Conservation (phyloP, 1,140 invertebrate species). For the Hyles vespertilio region DNA sequence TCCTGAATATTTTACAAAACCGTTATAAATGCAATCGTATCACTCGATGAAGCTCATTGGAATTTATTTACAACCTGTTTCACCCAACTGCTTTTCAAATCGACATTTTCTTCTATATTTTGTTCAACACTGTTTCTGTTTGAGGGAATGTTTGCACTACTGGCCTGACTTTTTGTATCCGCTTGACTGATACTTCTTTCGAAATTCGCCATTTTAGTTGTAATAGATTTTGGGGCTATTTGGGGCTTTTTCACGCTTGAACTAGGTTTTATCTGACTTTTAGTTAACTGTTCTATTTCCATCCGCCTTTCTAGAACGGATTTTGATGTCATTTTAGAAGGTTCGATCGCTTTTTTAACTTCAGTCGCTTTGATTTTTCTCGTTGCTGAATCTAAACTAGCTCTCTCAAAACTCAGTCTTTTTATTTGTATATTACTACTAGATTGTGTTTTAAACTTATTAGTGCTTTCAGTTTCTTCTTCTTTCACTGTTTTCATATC, state of each 20-base stretch:
- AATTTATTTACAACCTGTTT: conserved; percentile 75
- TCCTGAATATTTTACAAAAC: too few relatives aligned
- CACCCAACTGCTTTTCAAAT: conserved; percentile 67
- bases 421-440: conserved; percentile 65
- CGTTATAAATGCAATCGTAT: conserved; percentile 33
- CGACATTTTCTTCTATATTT: conserved; percentile 33
- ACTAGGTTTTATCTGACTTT: conserved; percentile 37
- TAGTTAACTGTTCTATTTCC: conserved; percentile 68
- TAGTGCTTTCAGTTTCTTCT: conserved; percentile 13
- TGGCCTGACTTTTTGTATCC: conserved; percentile 24
- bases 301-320: conserved; percentile 68
- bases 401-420: conserved; percentile 68
- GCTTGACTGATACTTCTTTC: conserved; percentile 51
- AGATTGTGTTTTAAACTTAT: conserved; percentile 15
- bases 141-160: conserved; percentile 37
- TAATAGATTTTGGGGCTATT: conserved; percentile 49
- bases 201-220: conserved; percentile 56
- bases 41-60: conserved; percentile 56
- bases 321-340: conserved; percentile 47
- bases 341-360: conserved; percentile 23
- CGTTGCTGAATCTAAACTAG: conserved; percentile 67
- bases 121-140: conserved; percentile 35
- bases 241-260: conserved; percentile 43
- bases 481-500: conserved; percentile 17
- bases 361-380: conserved; percentile 45